Evolutionary conservation across 2,797 vertebrate species (phyloP).

Genomic region (Aplochiton taeniatus): DNA sequence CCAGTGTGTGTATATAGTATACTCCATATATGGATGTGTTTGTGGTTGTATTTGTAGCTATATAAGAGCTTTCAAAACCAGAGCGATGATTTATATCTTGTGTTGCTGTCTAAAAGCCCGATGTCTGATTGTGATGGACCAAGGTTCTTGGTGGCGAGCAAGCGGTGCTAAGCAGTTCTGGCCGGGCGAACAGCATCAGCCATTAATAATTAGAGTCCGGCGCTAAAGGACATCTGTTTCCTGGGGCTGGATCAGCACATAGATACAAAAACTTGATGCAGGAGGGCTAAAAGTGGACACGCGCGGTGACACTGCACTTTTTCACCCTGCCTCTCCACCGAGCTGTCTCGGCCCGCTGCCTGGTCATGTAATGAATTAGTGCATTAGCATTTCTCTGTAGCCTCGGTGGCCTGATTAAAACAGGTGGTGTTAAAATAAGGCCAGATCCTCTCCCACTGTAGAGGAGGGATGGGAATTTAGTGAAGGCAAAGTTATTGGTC

Average conservation of each 20-base stretch:
- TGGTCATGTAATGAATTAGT: conserved; percentile 53
- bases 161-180: conserved; percentile 3
- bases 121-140: conserved; percentile 7
- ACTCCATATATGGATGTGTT: no score
- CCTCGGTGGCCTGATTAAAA: conserved; percentile 41
- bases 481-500: conserved; percentile 52
- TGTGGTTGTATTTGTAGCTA: no score
- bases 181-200: conserved; percentile 37
- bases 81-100: not conserved
- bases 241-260: conserved; percentile 56
- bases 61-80: not conserved
- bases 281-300: conserved; percentile 52
- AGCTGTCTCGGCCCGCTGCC: conserved; percentile 23
- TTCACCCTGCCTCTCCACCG: conserved; percentile 22
- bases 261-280: conserved; percentile 52
- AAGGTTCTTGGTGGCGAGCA: conserved; percentile 4
- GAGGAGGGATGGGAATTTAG: conserved; percentile 46
- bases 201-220: conserved; percentile 55
- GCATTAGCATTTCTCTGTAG: conserved; percentile 43
- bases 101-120: not conserved
- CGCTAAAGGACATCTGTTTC: conserved; percentile 58
- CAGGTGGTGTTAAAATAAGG: conserved; percentile 26
- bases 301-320: conserved; percentile 57
- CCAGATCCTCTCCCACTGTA: conserved; percentile 43
- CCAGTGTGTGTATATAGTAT: no score